A percentile compares a stretch with the other conserved stretches of the same genome.
These are phyloP conservation scores for Brachyptera putata DNA, from an alignment of 2,888 invertebrate genomes.

Conservation along the genomic window DNA sequence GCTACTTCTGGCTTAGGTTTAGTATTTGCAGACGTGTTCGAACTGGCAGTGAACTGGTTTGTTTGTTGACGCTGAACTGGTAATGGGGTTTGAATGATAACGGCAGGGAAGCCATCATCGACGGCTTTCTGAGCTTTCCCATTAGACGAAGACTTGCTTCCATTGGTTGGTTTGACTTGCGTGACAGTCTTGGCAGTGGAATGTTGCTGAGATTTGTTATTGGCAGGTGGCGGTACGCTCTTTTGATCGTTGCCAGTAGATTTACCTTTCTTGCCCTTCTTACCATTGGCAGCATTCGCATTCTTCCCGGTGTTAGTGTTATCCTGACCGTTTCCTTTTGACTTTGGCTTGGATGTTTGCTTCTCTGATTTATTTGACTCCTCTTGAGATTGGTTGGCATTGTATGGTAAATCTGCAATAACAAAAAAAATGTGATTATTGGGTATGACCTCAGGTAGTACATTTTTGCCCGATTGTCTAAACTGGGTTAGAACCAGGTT, in stretches of 20 bases:
- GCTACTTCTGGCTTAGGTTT: background rate
- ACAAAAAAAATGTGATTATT: background rate
- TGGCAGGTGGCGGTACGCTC: background rate
- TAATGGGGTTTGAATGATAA: background rate
- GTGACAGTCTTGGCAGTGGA: constrained; percentile 24
- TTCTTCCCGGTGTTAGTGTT: background rate
- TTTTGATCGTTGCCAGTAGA: constrained; percentile 9
- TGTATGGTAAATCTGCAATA: background rate
- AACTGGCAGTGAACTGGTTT: background rate
- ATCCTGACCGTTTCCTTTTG: constrained; percentile 32
- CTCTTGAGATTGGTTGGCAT: constrained; percentile 26
- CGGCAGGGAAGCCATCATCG: background rate
- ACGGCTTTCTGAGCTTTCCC: background rate
- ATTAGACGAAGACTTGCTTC: background rate
- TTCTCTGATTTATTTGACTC: constrained; percentile 37
- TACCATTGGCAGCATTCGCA: constrained; percentile 26
- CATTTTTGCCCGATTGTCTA: too few species aligned
- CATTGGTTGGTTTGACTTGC: background rate
- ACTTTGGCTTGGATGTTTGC: constrained; percentile 36
- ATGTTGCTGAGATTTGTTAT: constrained; percentile 24
- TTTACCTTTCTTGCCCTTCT: constrained; percentile 33
- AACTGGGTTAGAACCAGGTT: too few species aligned
- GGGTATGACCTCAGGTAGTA: too few species aligned
- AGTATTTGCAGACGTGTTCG: background rate
- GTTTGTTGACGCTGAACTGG: background rate